phyloP scores from a whole-genome alignment of 2,797 vertebrate species.

The Ambastaia sidthimunki region DNA sequence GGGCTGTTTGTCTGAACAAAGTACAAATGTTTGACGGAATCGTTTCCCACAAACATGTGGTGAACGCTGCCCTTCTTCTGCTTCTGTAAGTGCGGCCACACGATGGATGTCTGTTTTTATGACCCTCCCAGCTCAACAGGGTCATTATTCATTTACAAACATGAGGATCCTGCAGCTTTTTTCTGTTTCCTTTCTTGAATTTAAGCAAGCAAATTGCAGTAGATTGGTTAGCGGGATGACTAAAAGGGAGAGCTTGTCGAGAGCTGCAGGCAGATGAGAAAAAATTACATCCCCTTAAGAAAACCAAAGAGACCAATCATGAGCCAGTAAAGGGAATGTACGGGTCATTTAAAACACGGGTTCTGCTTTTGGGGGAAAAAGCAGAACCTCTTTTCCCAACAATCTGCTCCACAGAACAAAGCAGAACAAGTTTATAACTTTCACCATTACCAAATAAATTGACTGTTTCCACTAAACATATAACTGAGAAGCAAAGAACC shows the following conservation, averaged over 20 bases:
- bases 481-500: too few relatives aligned
- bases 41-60: constrained; percentile 7
- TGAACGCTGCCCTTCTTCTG: constrained; percentile 11
- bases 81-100: constrained; percentile 55
- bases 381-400: background rate
- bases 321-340: constrained; percentile 11
- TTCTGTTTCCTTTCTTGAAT: background rate
- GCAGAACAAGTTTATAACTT: background rate
- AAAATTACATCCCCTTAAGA: background rate
- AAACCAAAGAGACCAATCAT: constrained; percentile 33
- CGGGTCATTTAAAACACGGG: constrained; percentile 18
- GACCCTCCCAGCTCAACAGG: constrained; percentile 64
- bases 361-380: constrained; percentile 1
- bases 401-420: background rate
- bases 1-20: background rate
- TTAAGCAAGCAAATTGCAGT: constrained; percentile 6
- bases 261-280: background rate
- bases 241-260: constrained; percentile 41
- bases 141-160: constrained; percentile 52
- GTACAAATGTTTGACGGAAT: background rate
- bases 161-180: constrained; percentile 2
- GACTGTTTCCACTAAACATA: background rate
- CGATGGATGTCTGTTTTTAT: constrained; percentile 78
- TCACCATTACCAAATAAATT: background rate
- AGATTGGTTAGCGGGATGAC: background rate